A percentile compares a stretch with the other conserved stretches of the same genome.
These are phyloP conservation scores for Scopus umbretta DNA, from an alignment of 2,113 vertebrate species.

Conservation along the genomic window DNA sequence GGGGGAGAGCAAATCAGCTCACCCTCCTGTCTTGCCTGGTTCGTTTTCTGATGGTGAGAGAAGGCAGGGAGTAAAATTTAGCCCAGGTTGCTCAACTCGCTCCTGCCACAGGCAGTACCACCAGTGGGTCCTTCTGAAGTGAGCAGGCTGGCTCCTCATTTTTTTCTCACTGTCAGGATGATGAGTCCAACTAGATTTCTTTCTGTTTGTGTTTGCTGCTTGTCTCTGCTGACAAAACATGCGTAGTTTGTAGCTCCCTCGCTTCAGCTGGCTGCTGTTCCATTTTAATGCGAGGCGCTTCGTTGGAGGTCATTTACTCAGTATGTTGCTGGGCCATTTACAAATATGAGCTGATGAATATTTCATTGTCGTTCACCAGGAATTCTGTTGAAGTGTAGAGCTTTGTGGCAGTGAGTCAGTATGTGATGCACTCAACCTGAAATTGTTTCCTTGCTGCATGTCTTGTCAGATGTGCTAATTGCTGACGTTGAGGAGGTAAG, in stretches of 20 bases:
- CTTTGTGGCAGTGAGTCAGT: conserved; percentile 22
- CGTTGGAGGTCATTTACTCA: conserved; percentile 45
- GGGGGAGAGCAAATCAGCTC: background rate
- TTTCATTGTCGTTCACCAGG: conserved; percentile 63
- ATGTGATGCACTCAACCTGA: background rate
- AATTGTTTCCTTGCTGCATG: background rate
- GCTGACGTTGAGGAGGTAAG: background rate
- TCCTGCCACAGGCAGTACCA: background rate
- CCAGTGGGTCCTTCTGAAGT: background rate
- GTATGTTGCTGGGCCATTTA: conserved; percentile 46
- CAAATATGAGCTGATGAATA: conserved; percentile 64
- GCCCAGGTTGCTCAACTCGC: background rate
- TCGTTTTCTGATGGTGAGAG: background rate
- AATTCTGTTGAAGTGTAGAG: conserved; percentile 36
- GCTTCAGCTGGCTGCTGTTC: conserved; percentile 28
- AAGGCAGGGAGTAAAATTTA: background rate
- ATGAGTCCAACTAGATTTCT: background rate
- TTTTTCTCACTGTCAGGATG: conserved; percentile 25
- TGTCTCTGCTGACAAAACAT: conserved; percentile 57
- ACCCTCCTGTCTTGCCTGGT: background rate
- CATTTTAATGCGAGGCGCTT: conserved; percentile 27
- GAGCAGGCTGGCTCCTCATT: conserved; percentile 10
- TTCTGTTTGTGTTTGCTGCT: conserved; percentile 59
- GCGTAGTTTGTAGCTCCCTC: conserved; percentile 31
- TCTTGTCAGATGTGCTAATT: background rate